A percentile compares a stretch with the other conserved stretches of the same genome.
Conservation (phyloP, 53 echinoderm and acorn worm genomes). For the Actinopyga echinites region DNA sequence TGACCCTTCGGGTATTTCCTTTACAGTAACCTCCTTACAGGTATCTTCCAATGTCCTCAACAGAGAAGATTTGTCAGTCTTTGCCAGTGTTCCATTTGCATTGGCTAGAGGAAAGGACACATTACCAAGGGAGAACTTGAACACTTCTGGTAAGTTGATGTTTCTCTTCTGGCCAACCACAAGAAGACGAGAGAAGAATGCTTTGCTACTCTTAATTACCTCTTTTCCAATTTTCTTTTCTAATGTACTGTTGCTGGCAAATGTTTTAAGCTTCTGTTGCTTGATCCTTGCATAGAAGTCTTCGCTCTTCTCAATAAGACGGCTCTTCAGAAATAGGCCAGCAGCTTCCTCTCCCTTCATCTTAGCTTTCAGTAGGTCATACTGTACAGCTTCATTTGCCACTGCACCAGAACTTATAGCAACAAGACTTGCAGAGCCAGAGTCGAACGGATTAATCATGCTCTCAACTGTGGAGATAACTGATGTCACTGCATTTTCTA, state of each 20-base stretch:
- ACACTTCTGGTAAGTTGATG: constrained; percentile 41
- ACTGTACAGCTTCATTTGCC: constrained; percentile 23
- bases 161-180: constrained; percentile 58
- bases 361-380: background rate
- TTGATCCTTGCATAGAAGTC: constrained; percentile 27
- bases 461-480: background rate
- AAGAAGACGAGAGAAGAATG: constrained; percentile 58
- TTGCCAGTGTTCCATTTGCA: constrained; percentile 44
- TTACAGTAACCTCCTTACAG: background rate
- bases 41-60: constrained; percentile 31
- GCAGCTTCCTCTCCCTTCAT: constrained; percentile 13
- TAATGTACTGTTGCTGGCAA: background rate
- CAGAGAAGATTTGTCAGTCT: constrained; percentile 62
- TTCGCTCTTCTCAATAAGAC: constrained; percentile 11
- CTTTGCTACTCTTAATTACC: constrained; percentile 23
- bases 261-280: constrained; percentile 22
- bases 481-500: background rate
- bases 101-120: constrained; percentile 45
- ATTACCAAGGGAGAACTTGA: constrained; percentile 51
- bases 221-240: constrained; percentile 47
- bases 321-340: background rate
- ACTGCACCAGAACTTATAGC: constrained; percentile 53
- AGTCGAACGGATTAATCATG: constrained; percentile 57
- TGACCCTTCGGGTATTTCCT: background rate
- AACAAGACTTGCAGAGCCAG: background rate